A percentile compares a stretch with the other conserved stretches of the same genome.
Conservation (phyloP, 2,797 vertebrate species). For the Sebastolobus alascanus region DNA sequence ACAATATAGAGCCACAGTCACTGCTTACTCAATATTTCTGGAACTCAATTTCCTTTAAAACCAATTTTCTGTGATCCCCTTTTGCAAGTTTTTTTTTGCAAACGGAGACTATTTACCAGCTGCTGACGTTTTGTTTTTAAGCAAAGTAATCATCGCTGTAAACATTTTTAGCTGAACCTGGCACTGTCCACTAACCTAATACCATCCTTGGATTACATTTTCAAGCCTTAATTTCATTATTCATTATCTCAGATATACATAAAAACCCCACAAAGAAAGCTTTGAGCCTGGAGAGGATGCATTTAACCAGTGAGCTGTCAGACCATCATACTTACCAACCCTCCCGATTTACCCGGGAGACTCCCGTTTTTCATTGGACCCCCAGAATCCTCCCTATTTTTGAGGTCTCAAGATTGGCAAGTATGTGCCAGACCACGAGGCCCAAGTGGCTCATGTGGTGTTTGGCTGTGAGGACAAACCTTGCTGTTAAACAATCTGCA, state of each 20-base stretch:
- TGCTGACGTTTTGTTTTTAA: constrained; percentile 70
- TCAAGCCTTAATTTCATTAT: constrained; percentile 29
- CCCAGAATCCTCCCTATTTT: too few species aligned
- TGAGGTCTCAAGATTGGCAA: too few species aligned
- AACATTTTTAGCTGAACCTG: constrained; percentile 42
- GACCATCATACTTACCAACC: too few species aligned
- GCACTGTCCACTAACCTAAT: constrained; percentile 40
- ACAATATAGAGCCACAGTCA: constrained; percentile 49
- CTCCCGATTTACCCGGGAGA: too few species aligned
- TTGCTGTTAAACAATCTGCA: constrained; percentile 37
- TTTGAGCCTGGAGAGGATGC: constrained; percentile 3
- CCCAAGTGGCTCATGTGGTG: constrained; percentile 21
- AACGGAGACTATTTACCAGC: constrained; percentile 63
- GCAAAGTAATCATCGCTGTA: constrained; percentile 26
- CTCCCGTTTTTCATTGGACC: too few species aligned
- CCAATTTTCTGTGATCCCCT: constrained; percentile 67
- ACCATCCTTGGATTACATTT: constrained; percentile 28
- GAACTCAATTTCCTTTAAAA: constrained; percentile 77
- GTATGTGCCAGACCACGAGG: neutral
- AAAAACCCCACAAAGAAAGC: constrained; percentile 20
- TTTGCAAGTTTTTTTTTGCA: constrained; percentile 57
- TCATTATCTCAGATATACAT: constrained; percentile 26
- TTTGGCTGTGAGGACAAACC: constrained; percentile 7
- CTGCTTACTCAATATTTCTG: constrained; percentile 72
- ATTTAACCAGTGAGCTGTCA: neutral